These are phyloP conservation scores for Aplochiton taeniatus DNA, from an alignment of 2,797 vertebrate genomes.

Conservation along the genomic window DNA sequence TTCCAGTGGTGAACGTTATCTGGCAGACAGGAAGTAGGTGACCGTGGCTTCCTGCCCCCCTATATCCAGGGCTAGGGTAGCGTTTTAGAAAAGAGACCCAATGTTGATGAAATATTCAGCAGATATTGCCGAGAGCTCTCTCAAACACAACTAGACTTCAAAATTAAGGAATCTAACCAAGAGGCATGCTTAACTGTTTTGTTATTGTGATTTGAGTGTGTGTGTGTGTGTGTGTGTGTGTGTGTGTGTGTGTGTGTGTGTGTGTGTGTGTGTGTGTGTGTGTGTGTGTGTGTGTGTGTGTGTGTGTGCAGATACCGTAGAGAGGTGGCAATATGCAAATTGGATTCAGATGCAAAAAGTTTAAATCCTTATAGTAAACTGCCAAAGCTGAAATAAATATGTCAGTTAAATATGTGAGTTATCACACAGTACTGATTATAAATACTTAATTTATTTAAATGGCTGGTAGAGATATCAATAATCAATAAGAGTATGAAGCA, in stretches of 20 bases:
- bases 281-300: not conserved
- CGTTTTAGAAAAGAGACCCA: conserved; percentile 38
- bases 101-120: conserved; percentile 73
- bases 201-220: conserved; percentile 24
- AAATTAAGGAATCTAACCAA: conserved; percentile 41
- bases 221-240: not conserved
- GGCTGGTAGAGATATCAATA: too few relatives aligned
- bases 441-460: too few relatives aligned
- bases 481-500: too few relatives aligned
- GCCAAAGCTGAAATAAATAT: too few relatives aligned
- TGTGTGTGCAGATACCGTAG: not conserved
- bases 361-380: too few relatives aligned
- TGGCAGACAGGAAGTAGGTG: conserved; percentile 65
- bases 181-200: conserved; percentile 23
- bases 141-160: conserved; percentile 56
- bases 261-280: conserved; percentile 8
- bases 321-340: too few relatives aligned
- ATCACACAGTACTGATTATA: too few relatives aligned
- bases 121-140: conserved; percentile 53
- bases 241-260: conserved; percentile 11
- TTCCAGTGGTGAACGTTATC: conserved; percentile 14
- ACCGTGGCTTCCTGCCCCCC: conserved; percentile 61
- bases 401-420: too few relatives aligned
- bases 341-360: too few relatives aligned
- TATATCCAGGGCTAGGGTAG: conserved; percentile 39